Percentiles rank a stretch among this genome's conserved stretches.
These are phyloP conservation scores for Chloropsis cyanopogon DNA, from an alignment of 2,113 vertebrate species.

Conservation along the genomic window DNA sequence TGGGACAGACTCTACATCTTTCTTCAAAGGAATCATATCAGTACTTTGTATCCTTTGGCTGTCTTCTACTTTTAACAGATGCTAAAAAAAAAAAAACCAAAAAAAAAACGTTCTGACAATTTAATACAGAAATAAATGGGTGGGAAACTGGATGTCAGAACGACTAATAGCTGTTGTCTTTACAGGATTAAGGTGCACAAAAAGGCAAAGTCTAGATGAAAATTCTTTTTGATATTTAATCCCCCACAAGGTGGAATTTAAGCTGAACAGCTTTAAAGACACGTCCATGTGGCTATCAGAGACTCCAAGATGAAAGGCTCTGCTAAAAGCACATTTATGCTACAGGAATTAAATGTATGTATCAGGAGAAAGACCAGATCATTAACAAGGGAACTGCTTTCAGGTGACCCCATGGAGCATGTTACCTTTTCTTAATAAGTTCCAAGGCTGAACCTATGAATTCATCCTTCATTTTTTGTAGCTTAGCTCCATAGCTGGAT, in stretches of 20 bases:
- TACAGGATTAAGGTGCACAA: neutral
- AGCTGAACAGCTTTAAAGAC: neutral
- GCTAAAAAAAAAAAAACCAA: neutral
- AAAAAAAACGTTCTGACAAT: neutral
- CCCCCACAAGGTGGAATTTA: neutral
- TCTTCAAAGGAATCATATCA: neutral
- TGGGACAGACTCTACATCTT: neutral
- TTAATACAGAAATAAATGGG: neutral
- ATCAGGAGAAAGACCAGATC: neutral
- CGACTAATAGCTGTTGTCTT: neutral
- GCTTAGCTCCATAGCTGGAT: slow-evolving; percentile 85
- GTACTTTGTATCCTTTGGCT: neutral
- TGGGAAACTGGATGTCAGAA: neutral
- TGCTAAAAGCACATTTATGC: neutral
- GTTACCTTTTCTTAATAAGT: slow-evolving; percentile 92
- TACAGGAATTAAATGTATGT: neutral
- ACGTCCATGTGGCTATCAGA: neutral
- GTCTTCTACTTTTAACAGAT: neutral
- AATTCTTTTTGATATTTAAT: slow-evolving; percentile 14
- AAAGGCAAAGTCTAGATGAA: slow-evolving; percentile 7
- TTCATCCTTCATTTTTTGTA: slow-evolving; percentile 89
- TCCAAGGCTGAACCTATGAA: slow-evolving; percentile 86
- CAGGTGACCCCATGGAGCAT: neutral
- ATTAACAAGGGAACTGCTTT: slow-evolving; percentile 4
- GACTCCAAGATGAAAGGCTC: neutral